phyloP scores from a whole-genome alignment of 2,113 vertebrate species.

The Seriola quinqueradiata region DNA sequence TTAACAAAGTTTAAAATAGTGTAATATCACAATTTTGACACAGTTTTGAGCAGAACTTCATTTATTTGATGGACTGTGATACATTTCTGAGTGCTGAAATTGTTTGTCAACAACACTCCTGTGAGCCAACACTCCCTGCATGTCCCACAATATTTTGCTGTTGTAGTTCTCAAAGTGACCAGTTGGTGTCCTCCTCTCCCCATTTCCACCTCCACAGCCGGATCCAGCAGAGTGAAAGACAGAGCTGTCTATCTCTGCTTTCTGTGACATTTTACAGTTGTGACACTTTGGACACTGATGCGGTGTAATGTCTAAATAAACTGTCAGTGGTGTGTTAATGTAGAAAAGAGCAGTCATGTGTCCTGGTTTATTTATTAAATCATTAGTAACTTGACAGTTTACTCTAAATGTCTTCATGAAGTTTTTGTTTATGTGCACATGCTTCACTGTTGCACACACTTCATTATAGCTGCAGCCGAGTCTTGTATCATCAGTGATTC shows the following conservation, averaged over 20 bases:
- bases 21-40: not conserved
- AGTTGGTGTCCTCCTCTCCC: constrained; percentile 85
- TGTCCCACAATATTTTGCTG: constrained; percentile 52
- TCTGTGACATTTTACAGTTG: constrained; percentile 19
- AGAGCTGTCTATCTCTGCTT: constrained; percentile 24
- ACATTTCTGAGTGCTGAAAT: not conserved
- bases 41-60: not conserved
- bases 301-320: not conserved
- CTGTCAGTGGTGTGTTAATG: not conserved
- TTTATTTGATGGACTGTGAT: not conserved
- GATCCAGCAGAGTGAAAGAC: constrained; percentile 24
- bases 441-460: not conserved
- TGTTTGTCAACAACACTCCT: not conserved
- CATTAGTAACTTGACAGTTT: constrained; percentile 1
- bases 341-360: not conserved
- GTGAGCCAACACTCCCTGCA: constrained; percentile 15
- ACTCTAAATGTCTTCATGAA: not conserved
- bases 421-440: not conserved
- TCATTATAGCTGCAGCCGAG: too few species aligned
- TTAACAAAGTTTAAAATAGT: constrained; percentile 10
- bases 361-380: not conserved
- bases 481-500: not conserved
- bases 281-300: constrained; percentile 5
- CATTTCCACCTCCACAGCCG: constrained; percentile 20
- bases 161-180: constrained; percentile 82